Percentiles rank a stretch among this genome's conserved stretches.
Evolutionary conservation across 2,113 vertebrate species (phyloP).

Genomic region (Cynoglossus semilaevis): DNA sequence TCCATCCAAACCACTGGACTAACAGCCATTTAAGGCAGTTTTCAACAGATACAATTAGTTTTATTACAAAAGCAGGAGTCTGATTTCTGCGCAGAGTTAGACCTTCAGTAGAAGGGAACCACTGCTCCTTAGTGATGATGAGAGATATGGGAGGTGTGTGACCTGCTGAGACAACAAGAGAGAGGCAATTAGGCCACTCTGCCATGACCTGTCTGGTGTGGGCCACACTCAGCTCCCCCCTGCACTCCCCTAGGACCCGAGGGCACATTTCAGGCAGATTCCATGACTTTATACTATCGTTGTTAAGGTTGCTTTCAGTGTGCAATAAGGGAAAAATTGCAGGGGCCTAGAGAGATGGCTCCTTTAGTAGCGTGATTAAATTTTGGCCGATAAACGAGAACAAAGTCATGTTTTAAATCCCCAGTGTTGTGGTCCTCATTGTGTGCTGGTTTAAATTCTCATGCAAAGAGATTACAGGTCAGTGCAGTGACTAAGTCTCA

Average conservation of each 20-base stretch:
- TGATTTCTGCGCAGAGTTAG: conserved; percentile 35
- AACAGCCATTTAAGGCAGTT: background rate
- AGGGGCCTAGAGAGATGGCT: conserved; percentile 2
- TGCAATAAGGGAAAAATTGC: background rate
- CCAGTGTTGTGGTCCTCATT: conserved; percentile 33
- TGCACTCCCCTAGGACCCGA: conserved; percentile 44
- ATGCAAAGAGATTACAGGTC: conserved; percentile 32
- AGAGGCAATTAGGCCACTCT: conserved; percentile 71
- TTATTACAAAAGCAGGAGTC: conserved; percentile 10
- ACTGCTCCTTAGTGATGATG: conserved; percentile 46
- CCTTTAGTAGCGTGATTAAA: conserved; percentile 43
- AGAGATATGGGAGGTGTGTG: conserved; percentile 45
- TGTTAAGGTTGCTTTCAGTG: conserved; percentile 6
- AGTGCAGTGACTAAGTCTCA: conserved; percentile 11
- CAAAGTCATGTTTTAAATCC: conserved; percentile 44
- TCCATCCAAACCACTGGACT: no score
- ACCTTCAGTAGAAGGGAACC: conserved; percentile 35
- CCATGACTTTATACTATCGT: conserved; percentile 41
- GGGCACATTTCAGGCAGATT: conserved; percentile 31
- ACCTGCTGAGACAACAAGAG: conserved; percentile 60
- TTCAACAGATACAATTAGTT: conserved; percentile 23
- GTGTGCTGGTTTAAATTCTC: conserved; percentile 33
- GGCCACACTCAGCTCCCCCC: conserved; percentile 40
- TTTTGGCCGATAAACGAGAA: conserved; percentile 27
- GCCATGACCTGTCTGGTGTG: conserved; percentile 59